Conservation (phyloP, 2,113 vertebrate genomes). For the Myocastor coypus region DNA sequence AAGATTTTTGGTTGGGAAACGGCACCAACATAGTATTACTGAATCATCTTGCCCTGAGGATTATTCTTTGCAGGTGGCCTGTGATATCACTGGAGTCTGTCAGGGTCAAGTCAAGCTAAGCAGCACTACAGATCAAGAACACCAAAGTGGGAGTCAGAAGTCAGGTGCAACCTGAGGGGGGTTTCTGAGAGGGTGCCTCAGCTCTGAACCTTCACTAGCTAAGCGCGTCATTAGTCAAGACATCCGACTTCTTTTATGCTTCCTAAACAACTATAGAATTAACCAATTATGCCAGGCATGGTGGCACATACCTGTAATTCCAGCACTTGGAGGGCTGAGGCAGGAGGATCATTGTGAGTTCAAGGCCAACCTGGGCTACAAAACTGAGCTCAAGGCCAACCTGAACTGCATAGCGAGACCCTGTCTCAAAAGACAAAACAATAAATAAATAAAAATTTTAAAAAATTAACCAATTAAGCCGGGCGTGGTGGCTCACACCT, state of each 20-base stretch:
- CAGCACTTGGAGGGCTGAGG: no score
- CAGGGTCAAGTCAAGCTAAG: background rate
- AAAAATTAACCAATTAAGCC: slow-evolving; percentile 32
- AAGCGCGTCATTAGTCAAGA: background rate
- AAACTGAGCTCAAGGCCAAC: no score
- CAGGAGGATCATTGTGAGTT: no score
- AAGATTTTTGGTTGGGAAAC: background rate
- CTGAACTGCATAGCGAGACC: no score
- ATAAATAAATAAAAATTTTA: no score
- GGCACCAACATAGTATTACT: background rate
- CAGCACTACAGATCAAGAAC: background rate
- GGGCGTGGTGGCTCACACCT: no score
- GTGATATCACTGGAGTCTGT: background rate
- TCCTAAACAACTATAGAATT: slow-evolving; percentile 39
- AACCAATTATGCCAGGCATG: background rate
- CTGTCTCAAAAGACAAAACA: no score
- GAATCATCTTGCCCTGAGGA: background rate
- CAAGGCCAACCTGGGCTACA: no score
- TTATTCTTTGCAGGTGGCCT: background rate
- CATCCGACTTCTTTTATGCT: background rate
- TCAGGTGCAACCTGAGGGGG: background rate
- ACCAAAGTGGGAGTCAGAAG: background rate
- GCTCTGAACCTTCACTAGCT: background rate
- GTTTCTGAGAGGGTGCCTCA: background rate
- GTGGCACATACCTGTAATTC: no score